Evolutionary conservation across 1,140 invertebrate species (phyloP).

Genomic region (Glossosoma conforme): DNA sequence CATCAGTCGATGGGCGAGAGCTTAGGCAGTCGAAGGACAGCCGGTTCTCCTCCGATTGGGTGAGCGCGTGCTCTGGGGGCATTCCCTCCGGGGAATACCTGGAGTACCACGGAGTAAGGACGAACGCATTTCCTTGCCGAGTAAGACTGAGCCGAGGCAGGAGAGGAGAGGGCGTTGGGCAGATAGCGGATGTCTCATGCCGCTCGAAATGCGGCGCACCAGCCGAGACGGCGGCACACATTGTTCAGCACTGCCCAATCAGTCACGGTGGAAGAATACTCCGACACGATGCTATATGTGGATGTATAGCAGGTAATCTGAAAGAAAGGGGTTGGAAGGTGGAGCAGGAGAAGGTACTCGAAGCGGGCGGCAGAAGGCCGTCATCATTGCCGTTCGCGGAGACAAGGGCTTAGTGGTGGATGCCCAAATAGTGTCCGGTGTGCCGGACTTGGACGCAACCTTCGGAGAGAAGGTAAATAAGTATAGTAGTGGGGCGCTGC

Average conservation of each 20-base stretch:
- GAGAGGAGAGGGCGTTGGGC: no score
- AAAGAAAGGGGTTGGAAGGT: not conserved
- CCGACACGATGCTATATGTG: constrained; percentile 29
- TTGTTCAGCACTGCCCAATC: constrained; percentile 37
- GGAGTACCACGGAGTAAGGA: not conserved
- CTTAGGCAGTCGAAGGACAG: constrained; percentile 26
- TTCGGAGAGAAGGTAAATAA: not conserved
- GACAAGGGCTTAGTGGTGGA: not conserved
- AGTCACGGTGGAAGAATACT: constrained; percentile 37
- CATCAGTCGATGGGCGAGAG: constrained; percentile 32
- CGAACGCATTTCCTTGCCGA: not conserved
- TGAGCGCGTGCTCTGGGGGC: no score
- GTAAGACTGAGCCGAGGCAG: no score
- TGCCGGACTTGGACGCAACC: not conserved
- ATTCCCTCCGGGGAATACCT: not conserved
- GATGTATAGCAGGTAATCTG: not conserved
- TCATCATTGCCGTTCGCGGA: not conserved
- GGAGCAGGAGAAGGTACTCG: not conserved
- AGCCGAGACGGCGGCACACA: constrained; percentile 38
- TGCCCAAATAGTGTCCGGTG: not conserved
- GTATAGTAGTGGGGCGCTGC: not conserved
- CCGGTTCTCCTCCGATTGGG: constrained; percentile 12
- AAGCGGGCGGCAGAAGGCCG: not conserved
- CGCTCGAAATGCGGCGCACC: constrained; percentile 38
- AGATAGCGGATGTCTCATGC: no score